Evolutionary conservation across 2,888 invertebrate species (phyloP).

Genomic region (Lamproptera curius): DNA sequence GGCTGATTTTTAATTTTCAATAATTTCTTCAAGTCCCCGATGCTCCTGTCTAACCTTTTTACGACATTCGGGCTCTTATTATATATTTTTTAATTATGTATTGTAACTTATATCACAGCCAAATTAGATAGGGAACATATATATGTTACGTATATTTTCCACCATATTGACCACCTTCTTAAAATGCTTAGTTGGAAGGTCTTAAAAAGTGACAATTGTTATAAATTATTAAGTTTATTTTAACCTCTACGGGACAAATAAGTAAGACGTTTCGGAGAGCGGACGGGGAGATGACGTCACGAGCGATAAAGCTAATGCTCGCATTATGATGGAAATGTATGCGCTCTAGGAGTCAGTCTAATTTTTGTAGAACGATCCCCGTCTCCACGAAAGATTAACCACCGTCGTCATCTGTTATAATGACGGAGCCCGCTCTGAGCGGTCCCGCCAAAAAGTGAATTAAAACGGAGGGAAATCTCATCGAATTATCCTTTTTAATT

Average conservation of each 20-base stretch:
- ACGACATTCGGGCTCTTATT: no score
- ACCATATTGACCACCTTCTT: no score
- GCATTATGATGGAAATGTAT: conserved; percentile 61
- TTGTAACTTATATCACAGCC: no score
- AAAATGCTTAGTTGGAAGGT: background rate
- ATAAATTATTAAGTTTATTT: background rate
- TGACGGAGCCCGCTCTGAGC: conserved; percentile 32
- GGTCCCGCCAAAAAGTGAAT: conserved; percentile 13
- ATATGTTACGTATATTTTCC: no score
- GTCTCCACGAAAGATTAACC: conserved; percentile 72
- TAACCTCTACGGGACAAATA: conserved; percentile 15
- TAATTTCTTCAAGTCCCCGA: conserved; percentile 22
- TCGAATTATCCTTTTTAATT: no score
- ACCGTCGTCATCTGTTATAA: conserved; percentile 48
- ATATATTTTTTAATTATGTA: no score
- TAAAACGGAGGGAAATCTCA: no score
- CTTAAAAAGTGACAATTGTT: background rate
- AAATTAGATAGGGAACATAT: no score
- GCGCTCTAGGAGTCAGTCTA: conserved; percentile 64
- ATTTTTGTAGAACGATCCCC: conserved; percentile 65
- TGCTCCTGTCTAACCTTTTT: background rate
- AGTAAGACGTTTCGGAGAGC: background rate
- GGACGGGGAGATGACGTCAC: conserved; percentile 8
- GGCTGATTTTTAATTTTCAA: conserved; percentile 36
- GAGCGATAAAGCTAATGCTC: conserved; percentile 46